Base-by-base conservation (phyloP, 2,888 invertebrate species). In the Malacosoma neustria region DNA sequence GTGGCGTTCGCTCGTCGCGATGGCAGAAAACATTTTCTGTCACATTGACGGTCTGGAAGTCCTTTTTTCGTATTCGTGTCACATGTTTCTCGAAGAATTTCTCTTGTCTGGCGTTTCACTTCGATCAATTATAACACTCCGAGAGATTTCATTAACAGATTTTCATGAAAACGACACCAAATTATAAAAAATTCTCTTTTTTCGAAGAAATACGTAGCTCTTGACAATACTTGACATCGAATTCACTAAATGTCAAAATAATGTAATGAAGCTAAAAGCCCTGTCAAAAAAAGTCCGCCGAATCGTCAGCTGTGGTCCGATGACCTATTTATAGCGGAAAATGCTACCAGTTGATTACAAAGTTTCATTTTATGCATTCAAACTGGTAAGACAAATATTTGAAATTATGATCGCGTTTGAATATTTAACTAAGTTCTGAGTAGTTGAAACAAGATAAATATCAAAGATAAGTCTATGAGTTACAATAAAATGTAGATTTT, bases 231-330 rank as follows among this genome's bases (percentile, higher is more conserved):
- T 81, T 85, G 84, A 85, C 85, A 86, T 75, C 75, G 71, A 85
- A 81, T 79, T 77, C 80, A 75, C 73, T 73, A 85, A 80, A 82
- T 77, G 86, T 87, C 87, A 87, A 87, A 86, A 86, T 86, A 85
- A 80, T 82, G 77, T 77, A 76, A 77, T 76, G 76, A 84, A 82
- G 75, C 76, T 74, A 77, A 80, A 76, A 79, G 74, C 71, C 71
- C 70, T 84, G 80, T 77, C 82, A 81, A 80, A 84, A 80, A 81
- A 81, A 81, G 72, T 76, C 72, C 79, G 80, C 80, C 71, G 76
- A 77, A 75, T 76, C 65, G 69, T 72, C 70, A 70, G 64, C 62
- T 65, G 64, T 65, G 54, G 61, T 61, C 57, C 65, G 61, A 61
- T 64, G 64, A 64, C 65, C 65, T 57, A 61, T 48, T 57, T 53